A percentile compares a stretch with the other conserved stretches of the same genome.
These are phyloP conservation scores for Oreortyx pictus DNA, from an alignment of 2,797 vertebrate species.

Conservation along the genomic window DNA sequence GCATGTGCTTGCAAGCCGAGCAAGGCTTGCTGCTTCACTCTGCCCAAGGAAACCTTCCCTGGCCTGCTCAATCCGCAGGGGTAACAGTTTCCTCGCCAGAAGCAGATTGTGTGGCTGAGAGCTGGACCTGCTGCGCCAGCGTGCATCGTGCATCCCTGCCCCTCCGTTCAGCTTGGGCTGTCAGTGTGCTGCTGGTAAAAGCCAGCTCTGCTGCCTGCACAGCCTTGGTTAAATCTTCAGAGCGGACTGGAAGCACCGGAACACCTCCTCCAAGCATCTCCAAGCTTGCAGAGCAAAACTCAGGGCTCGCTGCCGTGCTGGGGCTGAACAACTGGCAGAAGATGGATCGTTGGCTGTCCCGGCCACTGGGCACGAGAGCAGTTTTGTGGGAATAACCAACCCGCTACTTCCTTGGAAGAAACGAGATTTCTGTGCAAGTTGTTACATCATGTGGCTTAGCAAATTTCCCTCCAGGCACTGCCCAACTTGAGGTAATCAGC, in stretches of 20 bases:
- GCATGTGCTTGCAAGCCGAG: fast-evolving
- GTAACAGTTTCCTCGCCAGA: background rate
- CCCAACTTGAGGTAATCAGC: conserved; percentile 67
- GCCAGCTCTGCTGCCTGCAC: background rate
- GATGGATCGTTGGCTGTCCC: background rate
- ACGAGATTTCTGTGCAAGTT: conserved; percentile 29
- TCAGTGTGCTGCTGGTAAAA: background rate
- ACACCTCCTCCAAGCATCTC: background rate
- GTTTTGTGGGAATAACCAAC: conserved; percentile 8
- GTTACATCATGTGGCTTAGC: conserved; percentile 62
- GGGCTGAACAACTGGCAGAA: background rate
- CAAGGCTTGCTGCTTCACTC: background rate
- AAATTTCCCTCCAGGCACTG: conserved; percentile 59
- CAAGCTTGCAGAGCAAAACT: background rate
- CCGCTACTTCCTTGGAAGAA: background rate
- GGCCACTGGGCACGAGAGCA: background rate
- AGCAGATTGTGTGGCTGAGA: fast-evolving
- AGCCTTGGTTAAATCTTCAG: background rate
- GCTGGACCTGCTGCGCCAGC: background rate
- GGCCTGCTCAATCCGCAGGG: background rate
- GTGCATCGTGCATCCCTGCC: background rate
- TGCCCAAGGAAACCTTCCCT: background rate
- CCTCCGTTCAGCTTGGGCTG: background rate
- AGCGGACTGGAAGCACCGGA: background rate
- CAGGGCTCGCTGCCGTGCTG: fast-evolving